These are phyloP conservation scores for Macrosiphum euphorbiae DNA, from an alignment of 2,888 invertebrate genomes.

Conservation along the genomic window DNA sequence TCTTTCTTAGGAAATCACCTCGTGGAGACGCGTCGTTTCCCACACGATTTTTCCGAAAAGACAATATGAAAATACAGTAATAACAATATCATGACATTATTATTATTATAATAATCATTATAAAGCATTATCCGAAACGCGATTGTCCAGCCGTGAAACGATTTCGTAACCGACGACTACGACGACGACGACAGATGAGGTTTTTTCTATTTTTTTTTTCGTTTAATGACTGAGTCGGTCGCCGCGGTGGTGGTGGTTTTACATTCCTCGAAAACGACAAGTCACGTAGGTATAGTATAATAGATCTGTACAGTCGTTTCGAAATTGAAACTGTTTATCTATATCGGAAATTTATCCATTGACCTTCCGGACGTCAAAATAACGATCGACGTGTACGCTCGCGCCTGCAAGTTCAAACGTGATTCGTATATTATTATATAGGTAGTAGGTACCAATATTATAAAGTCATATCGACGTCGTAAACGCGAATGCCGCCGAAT, in stretches of 20 bases:
- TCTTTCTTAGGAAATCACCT: slow-evolving; percentile 46
- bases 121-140: slow-evolving; percentile 54
- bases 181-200: slow-evolving; percentile 42
- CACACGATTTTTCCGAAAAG: slow-evolving; percentile 59
- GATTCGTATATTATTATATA: not conserved
- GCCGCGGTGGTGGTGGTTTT: not conserved
- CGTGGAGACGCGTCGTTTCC: slow-evolving; percentile 39
- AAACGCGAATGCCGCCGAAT: not conserved
- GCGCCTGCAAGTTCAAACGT: not conserved
- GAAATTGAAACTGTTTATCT: slow-evolving; percentile 48
- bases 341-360: slow-evolving; percentile 9
- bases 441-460: not conserved
- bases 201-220: slow-evolving; percentile 22
- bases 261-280: slow-evolving; percentile 57
- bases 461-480: not conserved
- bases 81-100: slow-evolving; percentile 13
- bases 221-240: slow-evolving; percentile 37
- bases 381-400: slow-evolving; percentile 21
- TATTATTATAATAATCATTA: slow-evolving; percentile 21
- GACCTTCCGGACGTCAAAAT: slow-evolving; percentile 51
- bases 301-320: not conserved
- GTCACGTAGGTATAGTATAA: slow-evolving; percentile 41
- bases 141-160: slow-evolving; percentile 57
- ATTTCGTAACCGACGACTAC: slow-evolving; percentile 29
- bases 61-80: slow-evolving; percentile 43